These are phyloP conservation scores for Phylloscopus trochilus DNA, from an alignment of 2,113 vertebrate genomes.

Conservation along the genomic window DNA sequence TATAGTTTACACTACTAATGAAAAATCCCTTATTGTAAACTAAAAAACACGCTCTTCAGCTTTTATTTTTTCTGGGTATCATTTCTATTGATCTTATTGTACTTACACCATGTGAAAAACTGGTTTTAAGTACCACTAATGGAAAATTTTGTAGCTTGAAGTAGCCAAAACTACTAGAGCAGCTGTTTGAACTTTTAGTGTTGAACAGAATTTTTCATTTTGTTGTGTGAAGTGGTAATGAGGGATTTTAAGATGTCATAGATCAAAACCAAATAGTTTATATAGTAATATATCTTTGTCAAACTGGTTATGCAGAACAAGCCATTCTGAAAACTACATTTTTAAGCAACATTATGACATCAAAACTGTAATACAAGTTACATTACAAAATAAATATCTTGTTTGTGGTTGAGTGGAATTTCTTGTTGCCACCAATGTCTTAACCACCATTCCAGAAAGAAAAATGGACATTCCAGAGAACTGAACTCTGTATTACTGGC, in stretches of 20 bases:
- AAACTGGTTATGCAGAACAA: neutral
- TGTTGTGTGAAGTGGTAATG: neutral
- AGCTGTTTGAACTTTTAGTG: neutral
- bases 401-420: neutral
- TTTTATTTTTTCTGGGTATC: neutral
- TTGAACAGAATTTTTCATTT: neutral
- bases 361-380: neutral
- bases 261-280: neutral
- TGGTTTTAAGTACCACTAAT: neutral
- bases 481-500: neutral
- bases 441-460: neutral
- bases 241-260: neutral
- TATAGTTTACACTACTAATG: neutral
- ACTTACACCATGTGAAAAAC: neutral
- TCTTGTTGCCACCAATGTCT: neutral
- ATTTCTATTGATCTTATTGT: neutral
- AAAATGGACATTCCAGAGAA: neutral
- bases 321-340: neutral
- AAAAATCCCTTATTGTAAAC: neutral
- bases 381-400: neutral
- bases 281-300: neutral
- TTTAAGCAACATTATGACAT: neutral
- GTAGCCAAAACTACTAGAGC: neutral
- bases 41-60: neutral
- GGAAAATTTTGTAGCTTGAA: neutral